Evolutionary conservation across 2,888 invertebrate species (phyloP).

Genomic region (Noctua janthina): DNA sequence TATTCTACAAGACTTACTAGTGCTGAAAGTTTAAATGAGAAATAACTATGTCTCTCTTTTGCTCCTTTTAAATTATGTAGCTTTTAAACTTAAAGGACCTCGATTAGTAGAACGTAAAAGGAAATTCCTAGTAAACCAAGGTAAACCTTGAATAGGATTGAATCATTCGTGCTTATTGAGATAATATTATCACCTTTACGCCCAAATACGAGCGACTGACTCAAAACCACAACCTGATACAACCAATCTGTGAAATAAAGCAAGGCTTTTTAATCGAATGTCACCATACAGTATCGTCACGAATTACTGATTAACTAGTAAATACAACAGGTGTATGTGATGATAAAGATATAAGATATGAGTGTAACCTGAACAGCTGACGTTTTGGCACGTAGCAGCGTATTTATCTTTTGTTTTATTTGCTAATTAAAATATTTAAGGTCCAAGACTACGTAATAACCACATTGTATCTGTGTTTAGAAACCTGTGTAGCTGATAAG

Average conservation of each 20-base stretch:
- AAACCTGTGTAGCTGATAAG: conserved; percentile 40
- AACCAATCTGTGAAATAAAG: not conserved
- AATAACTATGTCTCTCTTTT: not conserved
- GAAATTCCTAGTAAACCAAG: conserved; percentile 25
- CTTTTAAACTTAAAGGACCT: not conserved
- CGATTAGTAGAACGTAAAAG: not conserved
- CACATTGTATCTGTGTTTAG: not conserved
- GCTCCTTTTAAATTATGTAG: not conserved
- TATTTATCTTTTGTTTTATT: conserved; percentile 32
- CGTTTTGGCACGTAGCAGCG: conserved; percentile 31
- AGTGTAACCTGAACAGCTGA: conserved; percentile 7
- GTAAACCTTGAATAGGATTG: conserved; percentile 41
- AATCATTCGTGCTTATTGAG: conserved; percentile 21
- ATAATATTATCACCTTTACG: conserved; percentile 1
- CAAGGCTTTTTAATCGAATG: not conserved
- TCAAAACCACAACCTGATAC: conserved; percentile 10
- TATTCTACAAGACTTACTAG: not conserved
- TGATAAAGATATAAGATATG: not conserved
- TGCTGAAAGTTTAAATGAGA: too few species aligned
- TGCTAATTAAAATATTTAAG: not conserved
- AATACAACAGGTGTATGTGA: conserved; percentile 11
- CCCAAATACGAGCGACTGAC: conserved; percentile 3
- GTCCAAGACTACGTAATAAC: conserved; percentile 3
- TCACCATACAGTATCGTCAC: not conserved
- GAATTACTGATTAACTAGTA: not conserved